Conservation (phyloP, 37 sponge, comb jelly and placozoan genomes). For the Mnemiopsis leidyi region DNA sequence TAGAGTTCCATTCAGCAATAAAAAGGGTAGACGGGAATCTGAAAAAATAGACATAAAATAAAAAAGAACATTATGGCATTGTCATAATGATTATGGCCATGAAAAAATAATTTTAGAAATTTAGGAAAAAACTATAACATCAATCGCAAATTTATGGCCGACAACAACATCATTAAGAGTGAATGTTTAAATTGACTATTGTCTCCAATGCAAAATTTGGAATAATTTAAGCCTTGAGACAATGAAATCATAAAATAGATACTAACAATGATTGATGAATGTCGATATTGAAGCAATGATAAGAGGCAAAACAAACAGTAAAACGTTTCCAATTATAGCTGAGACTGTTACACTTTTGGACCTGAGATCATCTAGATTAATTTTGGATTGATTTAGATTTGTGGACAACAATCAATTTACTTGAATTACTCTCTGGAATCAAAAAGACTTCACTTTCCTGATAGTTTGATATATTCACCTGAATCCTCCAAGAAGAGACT, state of each 20-base stretch:
- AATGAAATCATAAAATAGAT: too few relatives aligned
- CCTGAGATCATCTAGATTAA: neutral
- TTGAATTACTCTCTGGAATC: neutral
- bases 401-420: neutral
- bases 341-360: neutral
- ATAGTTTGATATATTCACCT: neutral
- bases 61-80: too few relatives aligned
- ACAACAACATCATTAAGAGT: too few relatives aligned
- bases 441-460: neutral
- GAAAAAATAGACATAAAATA: neutral
- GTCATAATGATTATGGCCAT: too few relatives aligned
- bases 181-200: too few relatives aligned
- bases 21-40: neutral
- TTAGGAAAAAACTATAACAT: neutral
- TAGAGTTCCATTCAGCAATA: neutral
- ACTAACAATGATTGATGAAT: neutral
- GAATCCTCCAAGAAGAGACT: constrained; percentile 28
- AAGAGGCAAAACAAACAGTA: neutral
- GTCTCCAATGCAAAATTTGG: too few relatives aligned
- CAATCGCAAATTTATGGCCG: neutral
- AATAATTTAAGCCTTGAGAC: too few relatives aligned
- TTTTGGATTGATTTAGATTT: neutral
- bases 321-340: neutral
- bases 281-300: neutral
- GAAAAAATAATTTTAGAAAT: too few relatives aligned